These are phyloP conservation scores for Phataginus tetradactyla DNA, from an alignment of 2,797 vertebrate genomes.

Conservation along the genomic window DNA sequence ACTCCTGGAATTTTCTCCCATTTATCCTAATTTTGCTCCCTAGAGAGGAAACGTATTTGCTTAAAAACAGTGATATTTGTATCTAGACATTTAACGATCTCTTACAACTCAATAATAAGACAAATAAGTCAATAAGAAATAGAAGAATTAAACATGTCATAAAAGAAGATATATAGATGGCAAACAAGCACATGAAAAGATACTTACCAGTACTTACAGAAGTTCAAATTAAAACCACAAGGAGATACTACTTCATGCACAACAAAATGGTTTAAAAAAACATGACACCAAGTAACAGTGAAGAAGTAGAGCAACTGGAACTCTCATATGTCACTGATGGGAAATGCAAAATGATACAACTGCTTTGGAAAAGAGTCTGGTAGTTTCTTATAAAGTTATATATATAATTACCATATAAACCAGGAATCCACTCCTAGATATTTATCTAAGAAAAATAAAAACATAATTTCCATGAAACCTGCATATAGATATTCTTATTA, in stretches of 20 bases:
- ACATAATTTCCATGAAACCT: neutral
- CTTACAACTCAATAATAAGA: conserved; percentile 17
- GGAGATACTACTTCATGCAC: neutral
- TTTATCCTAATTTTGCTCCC: conserved; percentile 1
- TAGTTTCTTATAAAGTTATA: neutral
- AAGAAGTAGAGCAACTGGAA: neutral
- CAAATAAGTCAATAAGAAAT: neutral
- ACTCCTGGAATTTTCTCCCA: neutral
- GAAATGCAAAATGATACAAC: neutral
- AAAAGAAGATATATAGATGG: neutral
- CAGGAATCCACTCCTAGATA: neutral
- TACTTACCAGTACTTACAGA: neutral
- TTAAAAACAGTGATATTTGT: neutral
- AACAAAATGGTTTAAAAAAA: neutral
- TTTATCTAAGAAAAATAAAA: conserved; percentile 20
- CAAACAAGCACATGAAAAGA: neutral
- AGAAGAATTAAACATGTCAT: neutral
- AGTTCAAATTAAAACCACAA: neutral
- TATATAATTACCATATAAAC: neutral
- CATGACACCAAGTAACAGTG: neutral
- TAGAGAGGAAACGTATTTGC: neutral
- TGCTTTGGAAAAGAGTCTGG: neutral
- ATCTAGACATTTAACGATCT: neutral
- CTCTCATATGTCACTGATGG: neutral
- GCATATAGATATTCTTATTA: neutral